Evolutionary conservation across 2,113 vertebrate genomes (phyloP), one percentile per base, ranked within the genome.

Genomic region (Cephalopholis sonnerati): DNA sequence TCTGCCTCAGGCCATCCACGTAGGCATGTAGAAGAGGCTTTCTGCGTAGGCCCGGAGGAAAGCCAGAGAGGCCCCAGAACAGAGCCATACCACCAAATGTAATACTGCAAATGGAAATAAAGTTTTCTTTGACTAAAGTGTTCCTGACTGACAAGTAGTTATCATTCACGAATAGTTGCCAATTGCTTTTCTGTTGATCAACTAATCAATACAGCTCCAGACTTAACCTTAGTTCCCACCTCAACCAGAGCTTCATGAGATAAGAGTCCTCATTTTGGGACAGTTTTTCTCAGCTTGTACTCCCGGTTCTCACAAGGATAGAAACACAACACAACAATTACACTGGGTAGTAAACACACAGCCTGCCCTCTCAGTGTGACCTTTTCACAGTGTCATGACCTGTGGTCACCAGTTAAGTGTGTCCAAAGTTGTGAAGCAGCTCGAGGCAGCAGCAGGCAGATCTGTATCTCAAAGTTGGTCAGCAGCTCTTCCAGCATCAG

Each of bases 371-470:
- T 22, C 41, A 25, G 39, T 20, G 51, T 15, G 72, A 82, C 74
- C 55, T 75, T 62, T 74, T 39, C 16, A 59, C 68, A 27, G 8
- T 57, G 41, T 32, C 18, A 5, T 51, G 22, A 67, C 65, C 78
- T 53, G 48, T 13, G 25, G 17, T 61, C 48, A 22, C 51, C n/a
- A 29, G 53, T 71, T 64, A 73, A 77, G 53, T 62, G 79, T 74
- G 73, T 63, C 54, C 48, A 69, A 9, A 44, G 63, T 65, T 81
- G 65, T 50, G 57, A 22, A 74, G 58, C 62, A 1, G 24, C 71
- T 77, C 0, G 11, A 22, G 55, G 85, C 74, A 3, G n/a, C 76
- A 50, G 41, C 18, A 36, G 55, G 48, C 53, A 82, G 83, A 78
- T 80, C 59, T 51, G 17, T 58, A 81, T 81, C 86, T 78, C 9